A percentile compares a stretch with the other conserved stretches of the same genome.
phyloP scores from a whole-genome alignment of 2,113 vertebrate genomes.

The Tenebrosternarchus preto region DNA sequence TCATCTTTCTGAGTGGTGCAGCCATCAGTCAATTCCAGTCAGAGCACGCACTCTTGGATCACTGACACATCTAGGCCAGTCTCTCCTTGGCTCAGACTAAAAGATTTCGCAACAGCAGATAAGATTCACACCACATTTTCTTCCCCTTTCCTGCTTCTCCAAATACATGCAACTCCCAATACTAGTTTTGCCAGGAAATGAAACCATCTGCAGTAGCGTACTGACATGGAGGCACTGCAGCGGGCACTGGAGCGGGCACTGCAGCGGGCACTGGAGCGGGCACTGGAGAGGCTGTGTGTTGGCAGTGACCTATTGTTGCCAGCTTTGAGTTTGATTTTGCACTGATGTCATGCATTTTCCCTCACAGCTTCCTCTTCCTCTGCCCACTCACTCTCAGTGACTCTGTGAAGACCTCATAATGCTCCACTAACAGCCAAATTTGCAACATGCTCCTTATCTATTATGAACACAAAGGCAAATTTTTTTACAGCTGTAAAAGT shows the following conservation, averaged over 20 bases:
- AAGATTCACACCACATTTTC: conserved; percentile 10
- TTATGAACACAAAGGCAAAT: neutral
- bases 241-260: no score
- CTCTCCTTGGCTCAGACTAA: conserved; percentile 18
- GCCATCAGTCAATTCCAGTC: conserved; percentile 34
- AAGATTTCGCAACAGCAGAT: conserved; percentile 26
- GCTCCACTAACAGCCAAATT: neutral
- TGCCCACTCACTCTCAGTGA: neutral
- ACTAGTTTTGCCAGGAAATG: conserved; percentile 43
- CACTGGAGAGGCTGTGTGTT: conserved; percentile 2
- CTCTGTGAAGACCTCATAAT: neutral
- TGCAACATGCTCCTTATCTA: neutral
- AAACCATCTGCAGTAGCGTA: conserved; percentile 33
- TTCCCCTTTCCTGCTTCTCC: neutral
- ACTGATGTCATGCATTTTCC: conserved; percentile 12
- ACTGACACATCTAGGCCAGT: conserved; percentile 45
- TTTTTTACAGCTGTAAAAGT: neutral
- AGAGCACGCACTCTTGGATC: conserved; percentile 30
- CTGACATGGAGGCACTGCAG: neutral
- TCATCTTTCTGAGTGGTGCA: conserved; percentile 35
- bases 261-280: no score
- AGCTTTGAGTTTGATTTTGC: neutral
- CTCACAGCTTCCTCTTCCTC: conserved; percentile 16
- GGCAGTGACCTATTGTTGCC: neutral
- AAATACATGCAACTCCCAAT: conserved; percentile 32